Percentiles rank a stretch among this genome's conserved stretches.
phyloP scores from a whole-genome alignment of 2,888 invertebrate species.

The Agonopterix arenella region DNA sequence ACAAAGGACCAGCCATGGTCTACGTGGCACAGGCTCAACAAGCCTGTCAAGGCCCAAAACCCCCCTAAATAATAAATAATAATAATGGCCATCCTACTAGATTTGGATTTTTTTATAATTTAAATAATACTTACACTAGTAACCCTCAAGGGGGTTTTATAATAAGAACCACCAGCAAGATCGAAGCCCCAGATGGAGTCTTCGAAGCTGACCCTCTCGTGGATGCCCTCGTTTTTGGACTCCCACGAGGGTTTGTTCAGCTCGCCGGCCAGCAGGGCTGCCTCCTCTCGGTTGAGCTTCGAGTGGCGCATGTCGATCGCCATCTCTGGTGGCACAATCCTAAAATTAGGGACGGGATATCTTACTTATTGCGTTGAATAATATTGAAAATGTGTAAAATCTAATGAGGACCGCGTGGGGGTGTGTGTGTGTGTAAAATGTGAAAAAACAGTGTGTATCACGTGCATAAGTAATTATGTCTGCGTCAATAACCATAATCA shows the following conservation, averaged over 20 bases:
- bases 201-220: constrained; percentile 61
- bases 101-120: too few species aligned
- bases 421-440: not conserved
- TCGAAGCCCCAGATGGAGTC: constrained; percentile 64
- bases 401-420: too few species aligned
- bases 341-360: not conserved
- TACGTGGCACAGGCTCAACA: too few species aligned
- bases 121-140: constrained; percentile 37
- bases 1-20: too few species aligned
- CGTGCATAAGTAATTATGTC: not conserved
- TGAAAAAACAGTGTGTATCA: not conserved
- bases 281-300: constrained; percentile 47
- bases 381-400: not conserved
- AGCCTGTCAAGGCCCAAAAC: too few species aligned
- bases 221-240: constrained; percentile 60
- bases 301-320: constrained; percentile 45
- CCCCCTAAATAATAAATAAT: too few species aligned
- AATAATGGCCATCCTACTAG: too few species aligned
- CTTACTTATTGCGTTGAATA: not conserved
- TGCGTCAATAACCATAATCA: not conserved
- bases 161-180: constrained; percentile 55
- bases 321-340: constrained; percentile 19
- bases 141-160: constrained; percentile 53
- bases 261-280: constrained; percentile 49
- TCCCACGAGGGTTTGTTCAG: constrained; percentile 53